phyloP scores from a whole-genome alignment of 2,888 invertebrate genomes.

The Empis stercorea region DNA sequence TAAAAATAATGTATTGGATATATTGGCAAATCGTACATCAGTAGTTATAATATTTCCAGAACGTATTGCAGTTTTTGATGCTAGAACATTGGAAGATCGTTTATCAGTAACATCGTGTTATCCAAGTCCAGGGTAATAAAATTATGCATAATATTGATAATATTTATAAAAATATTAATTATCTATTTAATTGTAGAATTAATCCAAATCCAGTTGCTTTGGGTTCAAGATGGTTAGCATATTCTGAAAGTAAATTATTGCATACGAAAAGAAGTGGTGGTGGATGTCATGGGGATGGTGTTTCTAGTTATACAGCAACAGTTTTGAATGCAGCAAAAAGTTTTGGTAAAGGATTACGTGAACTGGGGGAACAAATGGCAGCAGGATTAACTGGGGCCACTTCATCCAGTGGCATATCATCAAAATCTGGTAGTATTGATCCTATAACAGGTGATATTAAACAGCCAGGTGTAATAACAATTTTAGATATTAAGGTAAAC shows the following conservation, averaged over 20 bases:
- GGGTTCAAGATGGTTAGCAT: constrained; percentile 73
- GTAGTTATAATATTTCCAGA: constrained; percentile 81
- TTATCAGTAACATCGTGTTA: constrained; percentile 82
- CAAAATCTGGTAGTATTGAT: constrained; percentile 39
- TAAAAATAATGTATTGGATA: constrained; percentile 77
- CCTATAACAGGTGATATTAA: constrained; percentile 41
- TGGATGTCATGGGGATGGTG: constrained; percentile 73
- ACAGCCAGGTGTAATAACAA: constrained; percentile 81
- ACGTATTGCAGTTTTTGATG: constrained; percentile 83
- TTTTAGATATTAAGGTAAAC: constrained; percentile 66
- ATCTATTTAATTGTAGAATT: constrained; percentile 21
- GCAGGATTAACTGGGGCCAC: constrained; percentile 68
- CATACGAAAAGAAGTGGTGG: constrained; percentile 68
- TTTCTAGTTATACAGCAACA: constrained; percentile 81
- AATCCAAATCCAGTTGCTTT: constrained; percentile 71
- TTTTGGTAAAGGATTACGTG: constrained; percentile 77
- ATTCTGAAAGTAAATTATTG: constrained; percentile 74
- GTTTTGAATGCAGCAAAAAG: constrained; percentile 92
- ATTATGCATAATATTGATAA: constrained; percentile 11
- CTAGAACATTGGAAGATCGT: constrained; percentile 73
- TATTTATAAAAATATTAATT: background rate
- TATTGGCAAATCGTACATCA: constrained; percentile 77
- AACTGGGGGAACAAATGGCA: constrained; percentile 83
- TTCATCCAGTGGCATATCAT: constrained; percentile 28
- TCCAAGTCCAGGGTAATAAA: constrained; percentile 68